phyloP scores from a whole-genome alignment of 2,113 vertebrate species.

The Entosphenus tridentatus region DNA sequence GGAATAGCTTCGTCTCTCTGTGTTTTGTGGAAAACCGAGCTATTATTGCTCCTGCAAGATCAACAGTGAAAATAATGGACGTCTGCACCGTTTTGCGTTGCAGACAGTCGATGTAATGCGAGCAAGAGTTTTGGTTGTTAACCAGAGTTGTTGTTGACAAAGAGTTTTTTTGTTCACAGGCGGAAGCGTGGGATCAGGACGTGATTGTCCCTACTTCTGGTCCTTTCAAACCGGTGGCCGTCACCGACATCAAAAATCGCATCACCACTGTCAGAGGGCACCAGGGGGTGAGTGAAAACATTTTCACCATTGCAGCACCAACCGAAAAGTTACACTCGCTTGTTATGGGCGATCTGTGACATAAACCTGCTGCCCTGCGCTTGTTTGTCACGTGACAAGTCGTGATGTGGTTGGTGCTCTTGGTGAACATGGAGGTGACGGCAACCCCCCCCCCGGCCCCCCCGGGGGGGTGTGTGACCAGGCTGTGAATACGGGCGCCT shows the following conservation, averaged over 20 bases:
- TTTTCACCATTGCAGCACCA: too few species aligned
- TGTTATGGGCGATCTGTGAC: too few species aligned
- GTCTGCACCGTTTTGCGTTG: too few species aligned
- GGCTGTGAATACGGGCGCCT: constrained; percentile 73
- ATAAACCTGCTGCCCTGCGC: too few species aligned
- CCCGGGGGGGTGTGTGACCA: constrained; percentile 12
- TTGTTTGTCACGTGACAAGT: too few species aligned
- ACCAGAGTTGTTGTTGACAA: neutral
- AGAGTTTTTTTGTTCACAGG: constrained; percentile 25
- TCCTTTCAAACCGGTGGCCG: constrained; percentile 45
- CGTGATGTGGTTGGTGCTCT: too few species aligned
- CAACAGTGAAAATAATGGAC: too few species aligned
- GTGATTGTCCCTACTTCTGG: constrained; percentile 44
- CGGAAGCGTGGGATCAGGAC: constrained; percentile 90
- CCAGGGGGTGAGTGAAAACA: constrained; percentile 32
- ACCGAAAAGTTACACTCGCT: too few species aligned
- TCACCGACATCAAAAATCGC: constrained; percentile 55
- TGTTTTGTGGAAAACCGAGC: neutral
- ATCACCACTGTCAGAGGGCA: constrained; percentile 77
- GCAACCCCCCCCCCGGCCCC: too few species aligned
- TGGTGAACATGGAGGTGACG: too few species aligned
- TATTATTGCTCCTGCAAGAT: neutral
- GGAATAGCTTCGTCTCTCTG: neutral
- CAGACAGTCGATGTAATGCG: too few species aligned
- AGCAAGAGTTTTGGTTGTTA: neutral